Percentiles rank a stretch among this genome's conserved stretches.
Evolutionary conservation across 2,113 vertebrate genomes (phyloP).

Genomic region (Leucosticte australis): DNA sequence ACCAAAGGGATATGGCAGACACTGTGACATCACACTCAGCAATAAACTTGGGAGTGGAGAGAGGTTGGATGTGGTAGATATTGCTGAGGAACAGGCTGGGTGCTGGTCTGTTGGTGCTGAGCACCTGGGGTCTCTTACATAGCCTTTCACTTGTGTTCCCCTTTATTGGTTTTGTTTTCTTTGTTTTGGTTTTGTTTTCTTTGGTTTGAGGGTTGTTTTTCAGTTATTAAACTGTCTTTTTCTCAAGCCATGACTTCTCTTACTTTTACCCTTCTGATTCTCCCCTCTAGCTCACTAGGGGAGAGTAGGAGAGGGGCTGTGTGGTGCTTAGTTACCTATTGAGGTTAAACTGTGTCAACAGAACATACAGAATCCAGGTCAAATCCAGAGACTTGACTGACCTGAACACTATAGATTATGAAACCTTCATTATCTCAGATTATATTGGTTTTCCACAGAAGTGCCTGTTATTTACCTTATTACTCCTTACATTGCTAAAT

Average conservation of each 20-base stretch:
- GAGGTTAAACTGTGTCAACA: background rate
- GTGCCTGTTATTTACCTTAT: background rate
- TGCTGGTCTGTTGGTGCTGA: background rate
- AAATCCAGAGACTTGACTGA: background rate
- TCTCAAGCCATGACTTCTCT: background rate
- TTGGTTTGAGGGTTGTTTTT: background rate
- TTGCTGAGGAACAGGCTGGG: background rate
- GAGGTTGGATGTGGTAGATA: accelerated
- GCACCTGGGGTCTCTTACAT: background rate
- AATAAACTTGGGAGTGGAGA: background rate
- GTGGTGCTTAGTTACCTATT: background rate
- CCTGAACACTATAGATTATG: background rate
- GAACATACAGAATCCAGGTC: background rate
- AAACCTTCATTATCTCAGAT: background rate
- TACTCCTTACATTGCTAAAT: background rate
- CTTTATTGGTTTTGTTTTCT: background rate
- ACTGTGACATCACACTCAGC: no score
- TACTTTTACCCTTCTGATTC: background rate
- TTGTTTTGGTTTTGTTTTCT: background rate
- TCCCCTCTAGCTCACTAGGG: background rate
- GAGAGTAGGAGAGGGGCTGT: background rate
- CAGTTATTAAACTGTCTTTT: background rate
- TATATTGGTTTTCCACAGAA: background rate
- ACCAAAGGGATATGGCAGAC: background rate
- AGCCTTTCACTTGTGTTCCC: accelerated